These are phyloP conservation scores for Drosophila ficusphila DNA, from an alignment of 1,140 invertebrate genomes.

Conservation along the genomic window DNA sequence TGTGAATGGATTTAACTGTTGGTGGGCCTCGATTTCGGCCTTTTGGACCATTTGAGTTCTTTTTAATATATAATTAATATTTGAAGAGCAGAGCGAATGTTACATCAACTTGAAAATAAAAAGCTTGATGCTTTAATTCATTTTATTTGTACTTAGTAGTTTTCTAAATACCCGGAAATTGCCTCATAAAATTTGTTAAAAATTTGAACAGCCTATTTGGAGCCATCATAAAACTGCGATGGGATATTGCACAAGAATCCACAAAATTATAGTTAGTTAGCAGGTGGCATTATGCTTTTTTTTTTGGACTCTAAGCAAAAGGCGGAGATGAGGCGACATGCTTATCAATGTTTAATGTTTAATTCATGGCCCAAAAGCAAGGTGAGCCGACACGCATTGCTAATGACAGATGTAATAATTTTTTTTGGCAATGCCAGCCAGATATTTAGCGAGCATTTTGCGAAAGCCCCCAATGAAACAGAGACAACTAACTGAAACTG, in stretches of 20 bases:
- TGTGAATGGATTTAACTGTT: too few relatives aligned
- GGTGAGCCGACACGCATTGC: conserved; percentile 22
- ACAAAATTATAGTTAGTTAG: not conserved
- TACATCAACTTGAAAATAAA: too few relatives aligned
- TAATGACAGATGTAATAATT: conserved; percentile 45
- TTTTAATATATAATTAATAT: too few relatives aligned
- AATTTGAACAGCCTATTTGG: not conserved
- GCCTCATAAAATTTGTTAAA: not conserved
- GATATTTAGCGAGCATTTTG: conserved; percentile 43
- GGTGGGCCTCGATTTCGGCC: too few relatives aligned
- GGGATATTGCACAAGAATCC: conserved; percentile 7
- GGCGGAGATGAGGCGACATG: conserved; percentile 32
- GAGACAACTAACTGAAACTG: too few relatives aligned
- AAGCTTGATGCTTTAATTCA: too few relatives aligned
- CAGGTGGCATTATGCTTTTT: conserved; percentile 20
- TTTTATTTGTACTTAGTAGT: too few relatives aligned
- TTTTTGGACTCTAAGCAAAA: not conserved
- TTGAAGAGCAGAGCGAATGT: too few relatives aligned
- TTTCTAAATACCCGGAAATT: too few relatives aligned
- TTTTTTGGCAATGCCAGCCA: conserved; percentile 27
- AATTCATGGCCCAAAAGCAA: conserved; percentile 34
- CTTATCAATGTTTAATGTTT: conserved; percentile 43
- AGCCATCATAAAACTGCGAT: not conserved
- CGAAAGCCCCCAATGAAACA: too few relatives aligned
- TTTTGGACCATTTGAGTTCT: not conserved